Base-by-base conservation (phyloP, 2,113 vertebrate species). In the Spheniscus mendiculus region DNA sequence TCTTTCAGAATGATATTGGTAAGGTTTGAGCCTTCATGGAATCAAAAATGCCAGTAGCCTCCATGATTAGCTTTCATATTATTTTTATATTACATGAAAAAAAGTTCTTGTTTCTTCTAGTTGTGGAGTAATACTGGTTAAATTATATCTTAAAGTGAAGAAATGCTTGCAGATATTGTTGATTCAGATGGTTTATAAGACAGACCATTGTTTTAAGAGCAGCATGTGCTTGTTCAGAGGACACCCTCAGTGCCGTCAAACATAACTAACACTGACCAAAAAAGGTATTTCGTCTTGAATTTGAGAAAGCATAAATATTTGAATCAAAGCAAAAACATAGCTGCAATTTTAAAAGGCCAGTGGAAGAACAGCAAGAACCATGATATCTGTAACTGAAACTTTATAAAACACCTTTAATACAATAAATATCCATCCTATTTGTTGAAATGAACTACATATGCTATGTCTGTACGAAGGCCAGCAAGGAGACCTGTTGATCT, bases 281-380 rank as follows among this genome's bases (percentile, higher is more conserved):
- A 72, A 85, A 90, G 74, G 65, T 92, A 91, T 94, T 93, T 81
- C 65, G 44, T 49, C 78, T 93, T 91, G 55, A 84, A 83, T 94
- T 91, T 90, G 47, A 95, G 85, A 85, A 89, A 73, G 45, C 17
- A 63, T 92, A 92, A 93, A 91, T 90, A 86, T 97, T 92, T 96
- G 86, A 92, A 65, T 61, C 82, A 71, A 82, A 74, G 61, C 40
- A 85, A 96, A 96, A 83, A 26, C 44, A 67, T 70, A 83, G 58
- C 76, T 80, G 20, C 44, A 59, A 45, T 94, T 89, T 80, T 61
- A 91, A 87, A 93, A 92, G 12, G 40, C 71, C 80, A 42, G 21
- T 71, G 61, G 61, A 90, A 96, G 81, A 96, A 20, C 19, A 91
- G 14, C 26, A 84, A 83, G 30, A 67, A 21, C 14, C 12, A 15